phyloP scores from a whole-genome alignment of 2,888 invertebrate species.

The Eurois occulta region DNA sequence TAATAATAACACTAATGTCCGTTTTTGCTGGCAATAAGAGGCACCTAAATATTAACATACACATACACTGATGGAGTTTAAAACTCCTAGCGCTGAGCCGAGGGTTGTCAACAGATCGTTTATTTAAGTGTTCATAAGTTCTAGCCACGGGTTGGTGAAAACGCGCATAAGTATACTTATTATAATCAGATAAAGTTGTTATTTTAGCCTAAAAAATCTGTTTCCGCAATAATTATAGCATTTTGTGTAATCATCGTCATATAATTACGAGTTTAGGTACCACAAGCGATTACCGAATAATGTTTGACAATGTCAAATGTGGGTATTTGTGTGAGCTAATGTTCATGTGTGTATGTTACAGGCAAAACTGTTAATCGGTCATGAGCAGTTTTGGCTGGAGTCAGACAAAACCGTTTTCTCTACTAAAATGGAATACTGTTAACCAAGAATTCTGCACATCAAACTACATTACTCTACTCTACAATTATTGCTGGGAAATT shows the following conservation, averaged over 20 bases:
- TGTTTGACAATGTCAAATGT: conserved; percentile 9
- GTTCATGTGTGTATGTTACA: not conserved
- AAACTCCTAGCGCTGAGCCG: not conserved
- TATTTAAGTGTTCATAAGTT: not conserved
- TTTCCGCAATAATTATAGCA: not conserved
- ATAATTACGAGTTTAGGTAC: conserved; percentile 26
- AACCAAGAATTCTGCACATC: too few species aligned
- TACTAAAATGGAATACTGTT: too few species aligned
- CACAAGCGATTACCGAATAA: conserved; percentile 34
- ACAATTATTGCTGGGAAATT: too few species aligned
- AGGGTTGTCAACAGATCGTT: not conserved
- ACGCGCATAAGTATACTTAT: conserved; percentile 3
- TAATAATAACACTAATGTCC: not conserved
- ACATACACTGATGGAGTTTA: not conserved
- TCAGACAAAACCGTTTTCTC: too few species aligned
- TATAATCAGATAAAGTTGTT: not conserved
- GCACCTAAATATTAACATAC: not conserved
- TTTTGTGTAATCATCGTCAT: conserved; percentile 25
- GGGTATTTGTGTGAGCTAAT: not conserved
- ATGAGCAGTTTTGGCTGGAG: not conserved
- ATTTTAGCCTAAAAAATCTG: not conserved
- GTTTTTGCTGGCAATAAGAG: not conserved
- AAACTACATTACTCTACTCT: too few species aligned
- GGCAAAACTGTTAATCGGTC: not conserved
- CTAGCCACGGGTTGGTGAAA: not conserved